Conservation (phyloP, 1,140 invertebrate genomes). For the Microvelia longipes region DNA sequence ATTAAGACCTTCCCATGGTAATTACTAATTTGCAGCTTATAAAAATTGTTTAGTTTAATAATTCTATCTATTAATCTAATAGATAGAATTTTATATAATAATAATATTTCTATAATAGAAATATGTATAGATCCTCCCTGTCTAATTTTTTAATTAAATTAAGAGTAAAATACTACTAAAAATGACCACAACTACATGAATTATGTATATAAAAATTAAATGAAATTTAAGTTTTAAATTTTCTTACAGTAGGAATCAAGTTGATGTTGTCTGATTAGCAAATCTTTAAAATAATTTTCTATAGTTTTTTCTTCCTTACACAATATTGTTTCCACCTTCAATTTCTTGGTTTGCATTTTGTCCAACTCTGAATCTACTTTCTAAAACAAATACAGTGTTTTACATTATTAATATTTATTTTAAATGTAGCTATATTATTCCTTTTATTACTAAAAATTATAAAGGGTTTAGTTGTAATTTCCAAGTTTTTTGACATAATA, state of each 20-base stretch:
- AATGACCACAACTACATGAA: not conserved
- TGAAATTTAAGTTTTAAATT: not conserved
- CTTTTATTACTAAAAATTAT: no score
- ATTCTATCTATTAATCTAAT: no score
- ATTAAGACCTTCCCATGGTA: no score
- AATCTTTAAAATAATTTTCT: slow-evolving; percentile 5
- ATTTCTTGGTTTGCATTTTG: not conserved
- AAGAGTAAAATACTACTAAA: not conserved
- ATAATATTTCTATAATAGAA: not conserved
- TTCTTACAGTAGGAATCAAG: slow-evolving; percentile 5
- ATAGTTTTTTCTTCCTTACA: slow-evolving; percentile 4
- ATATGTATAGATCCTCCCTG: not conserved
- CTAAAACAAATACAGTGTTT: not conserved
- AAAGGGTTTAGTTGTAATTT: no score
- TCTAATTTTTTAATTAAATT: not conserved
- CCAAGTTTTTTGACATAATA: not conserved
- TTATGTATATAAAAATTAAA: not conserved
- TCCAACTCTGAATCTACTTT: not conserved
- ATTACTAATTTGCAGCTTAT: no score
- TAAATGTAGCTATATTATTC: not conserved
- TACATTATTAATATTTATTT: not conserved
- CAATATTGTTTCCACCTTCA: not conserved
- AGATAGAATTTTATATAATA: no score
- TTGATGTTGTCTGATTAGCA: not conserved
- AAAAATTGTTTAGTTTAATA: no score